These are phyloP conservation scores for Drosophila ercepeae DNA, from an alignment of 1,140 invertebrate species.

Conservation along the genomic window DNA sequence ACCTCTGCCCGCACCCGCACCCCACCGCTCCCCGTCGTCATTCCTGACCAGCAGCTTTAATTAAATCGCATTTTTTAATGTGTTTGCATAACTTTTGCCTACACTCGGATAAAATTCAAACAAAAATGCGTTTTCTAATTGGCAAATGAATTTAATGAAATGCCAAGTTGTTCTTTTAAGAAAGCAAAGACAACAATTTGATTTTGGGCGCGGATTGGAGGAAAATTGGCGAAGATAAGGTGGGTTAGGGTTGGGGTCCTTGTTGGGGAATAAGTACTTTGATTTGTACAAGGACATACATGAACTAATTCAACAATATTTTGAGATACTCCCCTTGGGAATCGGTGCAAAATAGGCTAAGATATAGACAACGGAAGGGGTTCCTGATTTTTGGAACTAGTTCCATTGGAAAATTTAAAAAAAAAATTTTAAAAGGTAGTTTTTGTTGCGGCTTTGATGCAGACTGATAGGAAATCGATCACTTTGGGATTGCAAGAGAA, in stretches of 20 bases:
- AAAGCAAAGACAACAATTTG: too few relatives aligned
- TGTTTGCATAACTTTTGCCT: conserved; percentile 69
- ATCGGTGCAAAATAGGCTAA: not conserved
- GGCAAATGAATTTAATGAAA: not conserved
- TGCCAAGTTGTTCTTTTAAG: not conserved
- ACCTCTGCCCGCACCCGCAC: not conserved
- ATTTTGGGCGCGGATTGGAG: too few relatives aligned
- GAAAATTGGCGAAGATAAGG: too few relatives aligned
- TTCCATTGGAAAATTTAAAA: too few relatives aligned
- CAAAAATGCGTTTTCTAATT: not conserved
- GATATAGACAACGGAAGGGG: not conserved
- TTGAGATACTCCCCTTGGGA: not conserved
- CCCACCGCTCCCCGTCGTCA: not conserved
- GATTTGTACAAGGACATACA: not conserved
- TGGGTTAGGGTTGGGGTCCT: too few relatives aligned
- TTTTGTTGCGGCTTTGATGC: too few relatives aligned
- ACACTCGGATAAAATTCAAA: conserved; percentile 8
- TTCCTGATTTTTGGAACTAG: not conserved
- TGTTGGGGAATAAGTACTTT: too few relatives aligned
- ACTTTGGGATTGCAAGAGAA: too few relatives aligned
- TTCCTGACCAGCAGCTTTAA: conserved; percentile 55
- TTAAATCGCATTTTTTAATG: conserved; percentile 77
- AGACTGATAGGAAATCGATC: too few relatives aligned
- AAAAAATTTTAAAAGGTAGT: too few relatives aligned
- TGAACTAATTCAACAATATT: not conserved